phyloP scores from a whole-genome alignment of 2,888 invertebrate genomes.

The Autographa pulchrina region DNA sequence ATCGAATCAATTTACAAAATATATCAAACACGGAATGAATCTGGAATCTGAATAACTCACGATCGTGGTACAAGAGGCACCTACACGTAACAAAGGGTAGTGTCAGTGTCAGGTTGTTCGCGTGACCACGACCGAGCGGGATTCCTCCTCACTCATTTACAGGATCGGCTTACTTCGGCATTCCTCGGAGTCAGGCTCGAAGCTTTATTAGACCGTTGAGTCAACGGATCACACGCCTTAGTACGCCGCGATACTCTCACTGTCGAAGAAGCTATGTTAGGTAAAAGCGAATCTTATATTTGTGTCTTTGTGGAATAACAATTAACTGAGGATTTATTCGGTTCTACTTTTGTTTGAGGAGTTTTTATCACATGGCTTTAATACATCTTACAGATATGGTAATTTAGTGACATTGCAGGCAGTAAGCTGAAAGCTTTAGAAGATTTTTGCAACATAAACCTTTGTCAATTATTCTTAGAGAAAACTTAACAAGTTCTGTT shows the following conservation, averaged over 20 bases:
- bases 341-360: too few species aligned
- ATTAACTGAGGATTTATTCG: neutral
- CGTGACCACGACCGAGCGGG: slow-evolving; percentile 79
- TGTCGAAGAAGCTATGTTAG: slow-evolving; percentile 30
- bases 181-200: slow-evolving; percentile 74
- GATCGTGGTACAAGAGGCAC: slow-evolving; percentile 67
- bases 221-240: slow-evolving; percentile 60
- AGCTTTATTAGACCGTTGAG: slow-evolving; percentile 74
- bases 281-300: slow-evolving; percentile 26
- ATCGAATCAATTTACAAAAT: slow-evolving; percentile 58
- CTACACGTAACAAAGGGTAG: slow-evolving; percentile 72
- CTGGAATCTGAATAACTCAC: slow-evolving; percentile 77
- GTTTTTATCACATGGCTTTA: neutral
- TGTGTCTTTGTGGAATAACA: slow-evolving; percentile 9
- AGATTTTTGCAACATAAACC: slow-evolving; percentile 2
- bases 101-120: slow-evolving; percentile 81
- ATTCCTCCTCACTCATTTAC: slow-evolving; percentile 79
- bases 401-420: too few species aligned
- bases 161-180: slow-evolving; percentile 82
- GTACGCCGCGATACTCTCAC: slow-evolving; percentile 51
- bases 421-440: too few species aligned
- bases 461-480: slow-evolving; percentile 27
- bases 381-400: neutral
- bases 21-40: slow-evolving; percentile 70
- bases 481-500: slow-evolving; percentile 38